Evolutionary conservation across 2,888 invertebrate species (phyloP), one percentile per base, ranked within the genome.

Genomic region (Drosophila prostipennis): DNA sequence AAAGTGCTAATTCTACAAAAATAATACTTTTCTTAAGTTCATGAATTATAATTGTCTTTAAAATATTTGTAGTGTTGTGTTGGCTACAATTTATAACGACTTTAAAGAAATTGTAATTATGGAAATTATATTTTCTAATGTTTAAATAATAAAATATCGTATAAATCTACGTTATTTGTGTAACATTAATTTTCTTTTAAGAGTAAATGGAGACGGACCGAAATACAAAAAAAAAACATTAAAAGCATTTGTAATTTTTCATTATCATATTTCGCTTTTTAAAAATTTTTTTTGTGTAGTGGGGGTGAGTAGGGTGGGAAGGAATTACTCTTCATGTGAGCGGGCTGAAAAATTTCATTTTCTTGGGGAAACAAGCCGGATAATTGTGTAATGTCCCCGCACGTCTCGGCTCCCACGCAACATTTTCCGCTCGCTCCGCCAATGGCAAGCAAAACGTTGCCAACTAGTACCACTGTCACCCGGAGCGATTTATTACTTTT

Each of bases 301-400:
- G 2, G 23, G 46, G 5, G 14, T 7, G 13, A n/a, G 2, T n/a
- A 51, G 46, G 51, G 46, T 1, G 63, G 69, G 68, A 61, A 48
- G 65, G 69, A 84, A 78, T 80, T 81, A 72, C 84, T 87, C 84
- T 81, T 74, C 43, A 54, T 48, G 48, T 74, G 64, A 74, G 71
- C 57, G 74, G 64, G 36, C 23, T 46, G 60, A 72, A 69, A 73
- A 81, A 82, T 69, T 55, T 49, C 64, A 58, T 54, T 54, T 49
- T 34, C 34, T 55, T 29, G 40, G 69, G 69, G 36, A 54, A 67
- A 55, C 42, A 40, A n/a, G 60, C 73, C 69, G 65, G 72, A 72
- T 79, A 85, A 80, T 85, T 82, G 79, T 80, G 80, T 86, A 85
- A 80, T 72, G 65, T 45, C 40, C 45, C 59, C 26, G 43, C 42